These are phyloP conservation scores for Chironomus riparius DNA, from an alignment of 2,888 invertebrate genomes.

Conservation along the genomic window DNA sequence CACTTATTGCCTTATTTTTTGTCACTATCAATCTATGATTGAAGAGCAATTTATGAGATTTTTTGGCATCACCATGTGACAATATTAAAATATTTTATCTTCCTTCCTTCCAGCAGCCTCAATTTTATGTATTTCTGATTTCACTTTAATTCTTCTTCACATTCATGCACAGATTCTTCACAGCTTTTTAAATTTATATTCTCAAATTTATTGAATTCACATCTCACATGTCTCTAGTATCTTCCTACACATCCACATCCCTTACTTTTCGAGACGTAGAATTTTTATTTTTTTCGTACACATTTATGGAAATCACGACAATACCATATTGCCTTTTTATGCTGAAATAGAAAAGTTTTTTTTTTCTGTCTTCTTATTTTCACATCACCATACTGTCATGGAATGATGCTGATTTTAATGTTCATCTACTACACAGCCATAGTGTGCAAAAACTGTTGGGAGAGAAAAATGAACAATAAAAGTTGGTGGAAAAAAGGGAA, in stretches of 20 bases:
- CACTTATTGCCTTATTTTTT: neutral
- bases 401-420: neutral
- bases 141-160: neutral
- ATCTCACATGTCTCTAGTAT: neutral
- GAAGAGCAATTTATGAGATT: neutral
- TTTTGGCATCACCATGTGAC: neutral
- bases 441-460: too few relatives aligned
- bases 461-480: too few relatives aligned
- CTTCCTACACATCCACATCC: neutral
- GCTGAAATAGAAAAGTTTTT: neutral
- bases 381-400: neutral
- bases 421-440: neutral
- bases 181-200: neutral
- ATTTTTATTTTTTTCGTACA: neutral
- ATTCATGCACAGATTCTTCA: neutral
- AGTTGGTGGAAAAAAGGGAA: too few relatives aligned
- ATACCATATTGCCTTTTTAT: neutral
- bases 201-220: neutral
- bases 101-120: neutral
- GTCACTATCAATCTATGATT: too few relatives aligned
- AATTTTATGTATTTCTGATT: neutral
- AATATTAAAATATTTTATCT: neutral
- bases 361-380: neutral
- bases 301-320: neutral
- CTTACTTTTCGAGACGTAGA: too few relatives aligned